A percentile compares a stretch with the other conserved stretches of the same genome.
These are phyloP conservation scores for Leptopilina boulardi DNA, from an alignment of 1,140 invertebrate genomes.

Conservation along the genomic window DNA sequence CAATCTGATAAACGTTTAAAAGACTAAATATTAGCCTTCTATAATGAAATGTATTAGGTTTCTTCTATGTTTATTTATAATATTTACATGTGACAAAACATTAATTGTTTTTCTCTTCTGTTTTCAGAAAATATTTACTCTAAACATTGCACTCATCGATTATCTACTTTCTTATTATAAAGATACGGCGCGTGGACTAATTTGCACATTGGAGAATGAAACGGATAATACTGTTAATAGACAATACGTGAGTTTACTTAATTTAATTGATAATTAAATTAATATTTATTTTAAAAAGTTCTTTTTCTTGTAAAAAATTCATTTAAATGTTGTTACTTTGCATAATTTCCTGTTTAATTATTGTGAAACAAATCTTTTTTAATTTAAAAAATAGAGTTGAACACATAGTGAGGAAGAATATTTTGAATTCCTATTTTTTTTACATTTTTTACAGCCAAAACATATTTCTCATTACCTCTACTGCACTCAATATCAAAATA, in stretches of 20 bases:
- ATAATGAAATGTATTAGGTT: slow-evolving; percentile 43
- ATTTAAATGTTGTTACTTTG: too few relatives aligned
- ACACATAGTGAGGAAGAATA: background rate
- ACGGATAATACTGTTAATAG: slow-evolving; percentile 16
- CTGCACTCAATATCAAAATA: background rate
- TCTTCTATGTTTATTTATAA: slow-evolving; percentile 49
- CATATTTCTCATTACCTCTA: background rate
- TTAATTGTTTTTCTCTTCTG: slow-evolving; percentile 5
- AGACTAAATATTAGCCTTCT: slow-evolving; percentile 66
- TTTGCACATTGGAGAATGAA: slow-evolving; percentile 13
- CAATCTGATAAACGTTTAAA: slow-evolving; percentile 40
- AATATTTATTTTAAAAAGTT: background rate
- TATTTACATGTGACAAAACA: slow-evolving; percentile 48
- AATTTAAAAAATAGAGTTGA: background rate
- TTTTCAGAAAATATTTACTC: slow-evolving; percentile 48
- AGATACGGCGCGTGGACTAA: slow-evolving; percentile 27
- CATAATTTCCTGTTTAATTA: background rate
- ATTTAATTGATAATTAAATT: background rate
- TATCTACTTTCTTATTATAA: slow-evolving; percentile 34
- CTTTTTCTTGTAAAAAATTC: background rate
- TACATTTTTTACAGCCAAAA: background rate
- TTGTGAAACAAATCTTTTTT: background rate
- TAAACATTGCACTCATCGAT: background rate
- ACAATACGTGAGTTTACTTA: slow-evolving; percentile 18
- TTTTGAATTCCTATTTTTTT: background rate